A percentile compares a stretch with the other conserved stretches of the same genome.
These are phyloP conservation scores for Phenganax stokvisi DNA, from an alignment of 92 coral and sea anemone species.

Conservation along the genomic window DNA sequence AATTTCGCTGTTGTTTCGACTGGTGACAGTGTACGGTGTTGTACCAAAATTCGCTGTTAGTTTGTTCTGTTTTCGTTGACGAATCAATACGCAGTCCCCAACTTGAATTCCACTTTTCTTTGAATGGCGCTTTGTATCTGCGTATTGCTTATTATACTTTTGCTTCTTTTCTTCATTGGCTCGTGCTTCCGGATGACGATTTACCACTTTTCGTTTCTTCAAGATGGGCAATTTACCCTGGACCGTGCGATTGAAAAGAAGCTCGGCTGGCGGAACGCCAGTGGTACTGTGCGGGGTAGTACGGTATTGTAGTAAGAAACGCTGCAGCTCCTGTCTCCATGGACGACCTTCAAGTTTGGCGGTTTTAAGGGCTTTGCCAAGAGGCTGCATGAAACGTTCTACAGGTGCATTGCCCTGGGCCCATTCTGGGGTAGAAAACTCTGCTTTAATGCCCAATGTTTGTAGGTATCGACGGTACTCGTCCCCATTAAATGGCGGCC, in stretches of 20 bases:
- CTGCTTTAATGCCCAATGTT: background rate
- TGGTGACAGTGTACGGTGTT: too few relatives aligned
- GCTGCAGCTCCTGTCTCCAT: background rate
- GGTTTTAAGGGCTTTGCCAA: background rate
- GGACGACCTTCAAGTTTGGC: background rate
- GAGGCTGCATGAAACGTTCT: background rate
- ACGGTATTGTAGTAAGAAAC: background rate
- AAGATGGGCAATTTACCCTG: background rate
- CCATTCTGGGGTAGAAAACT: background rate
- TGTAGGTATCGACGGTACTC: background rate
- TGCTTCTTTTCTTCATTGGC: background rate
- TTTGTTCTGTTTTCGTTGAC: background rate
- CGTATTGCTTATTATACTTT: background rate
- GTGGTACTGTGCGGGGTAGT: background rate
- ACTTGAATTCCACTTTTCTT: background rate
- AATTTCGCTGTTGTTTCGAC: too few relatives aligned
- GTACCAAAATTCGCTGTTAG: background rate
- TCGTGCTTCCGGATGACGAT: background rate
- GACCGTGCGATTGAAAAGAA: background rate
- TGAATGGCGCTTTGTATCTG: background rate
- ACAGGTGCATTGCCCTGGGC: conserved; percentile 5
- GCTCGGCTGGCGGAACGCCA: background rate
- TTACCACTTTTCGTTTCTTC: background rate
- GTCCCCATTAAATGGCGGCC: background rate
- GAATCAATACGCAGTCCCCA: background rate